phyloP scores from a whole-genome alignment of 2,797 vertebrate species.

The Agapornis canus region DNA sequence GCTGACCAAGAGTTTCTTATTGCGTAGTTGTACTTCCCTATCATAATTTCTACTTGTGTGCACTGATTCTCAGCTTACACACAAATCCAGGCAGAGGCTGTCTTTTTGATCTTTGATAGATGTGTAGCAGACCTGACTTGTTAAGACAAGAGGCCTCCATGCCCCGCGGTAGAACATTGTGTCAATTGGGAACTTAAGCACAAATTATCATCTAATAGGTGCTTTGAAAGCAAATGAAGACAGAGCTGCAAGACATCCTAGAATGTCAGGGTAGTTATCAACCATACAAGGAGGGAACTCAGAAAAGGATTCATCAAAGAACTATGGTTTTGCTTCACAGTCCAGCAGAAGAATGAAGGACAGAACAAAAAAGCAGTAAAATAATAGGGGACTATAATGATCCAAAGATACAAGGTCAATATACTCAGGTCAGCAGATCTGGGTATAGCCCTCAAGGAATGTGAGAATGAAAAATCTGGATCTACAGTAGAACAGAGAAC shows the following conservation, averaged over 20 bases:
- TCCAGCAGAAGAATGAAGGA: not conserved
- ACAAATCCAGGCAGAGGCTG: not conserved
- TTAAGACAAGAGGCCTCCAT: not conserved
- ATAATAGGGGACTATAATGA: not conserved
- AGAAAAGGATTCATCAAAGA: not conserved
- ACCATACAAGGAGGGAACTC: not conserved
- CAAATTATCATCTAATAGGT: not conserved
- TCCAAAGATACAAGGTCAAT: not conserved
- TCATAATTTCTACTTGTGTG: not conserved
- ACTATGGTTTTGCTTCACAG: not conserved
- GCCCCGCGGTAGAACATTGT: not conserved
- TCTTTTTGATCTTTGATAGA: not conserved
- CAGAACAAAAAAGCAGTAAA: not conserved
- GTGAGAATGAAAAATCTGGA: not conserved
- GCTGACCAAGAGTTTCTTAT: not conserved
- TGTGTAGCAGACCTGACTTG: not conserved
- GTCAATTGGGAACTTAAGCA: not conserved
- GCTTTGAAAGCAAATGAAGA: constrained; percentile 39
- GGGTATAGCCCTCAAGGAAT: not conserved
- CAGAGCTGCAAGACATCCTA: not conserved
- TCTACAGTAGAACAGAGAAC: not conserved
- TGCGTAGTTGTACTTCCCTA: not conserved
- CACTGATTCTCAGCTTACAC: not conserved
- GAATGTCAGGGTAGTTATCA: not conserved
- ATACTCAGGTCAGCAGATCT: not conserved